Conservation (phyloP, 2,797 vertebrate species). For the Urocyon cinereoargenteus region DNA sequence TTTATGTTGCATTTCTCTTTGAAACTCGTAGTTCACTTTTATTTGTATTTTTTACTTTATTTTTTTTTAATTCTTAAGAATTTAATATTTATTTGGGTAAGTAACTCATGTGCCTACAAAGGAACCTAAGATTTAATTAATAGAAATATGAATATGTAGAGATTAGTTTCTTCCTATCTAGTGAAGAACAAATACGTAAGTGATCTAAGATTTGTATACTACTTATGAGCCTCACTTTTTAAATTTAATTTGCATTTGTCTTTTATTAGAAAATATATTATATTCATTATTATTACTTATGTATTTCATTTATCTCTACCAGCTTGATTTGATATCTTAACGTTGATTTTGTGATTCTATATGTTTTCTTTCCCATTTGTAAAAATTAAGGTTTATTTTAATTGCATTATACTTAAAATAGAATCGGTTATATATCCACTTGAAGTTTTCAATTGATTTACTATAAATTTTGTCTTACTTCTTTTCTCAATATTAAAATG, state of each 20-base stretch:
- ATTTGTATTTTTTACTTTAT: background rate
- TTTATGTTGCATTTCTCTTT: background rate
- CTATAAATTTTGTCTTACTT: background rate
- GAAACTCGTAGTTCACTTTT: background rate
- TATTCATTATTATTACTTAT: background rate
- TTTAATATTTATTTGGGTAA: conserved; percentile 19
- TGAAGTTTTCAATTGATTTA: background rate
- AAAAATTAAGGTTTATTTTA: background rate
- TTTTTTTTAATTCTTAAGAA: background rate
- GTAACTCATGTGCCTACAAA: background rate
- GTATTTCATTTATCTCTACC: background rate
- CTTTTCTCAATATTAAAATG: background rate
- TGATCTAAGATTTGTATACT: background rate
- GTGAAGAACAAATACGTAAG: background rate
- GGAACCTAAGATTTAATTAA: background rate
- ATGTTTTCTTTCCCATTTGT: background rate
- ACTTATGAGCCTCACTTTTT: background rate
- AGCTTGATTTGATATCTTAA: background rate
- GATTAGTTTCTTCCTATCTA: background rate
- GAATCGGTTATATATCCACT: background rate
- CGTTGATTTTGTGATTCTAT: background rate
- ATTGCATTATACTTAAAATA: background rate
- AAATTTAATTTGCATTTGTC: background rate
- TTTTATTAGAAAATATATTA: background rate
- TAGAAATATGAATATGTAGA: conserved; percentile 12